A percentile compares a stretch with the other conserved stretches of the same genome.
phyloP scores from a whole-genome alignment of 2,113 vertebrate genomes.

The Carassius gibelio region DNA sequence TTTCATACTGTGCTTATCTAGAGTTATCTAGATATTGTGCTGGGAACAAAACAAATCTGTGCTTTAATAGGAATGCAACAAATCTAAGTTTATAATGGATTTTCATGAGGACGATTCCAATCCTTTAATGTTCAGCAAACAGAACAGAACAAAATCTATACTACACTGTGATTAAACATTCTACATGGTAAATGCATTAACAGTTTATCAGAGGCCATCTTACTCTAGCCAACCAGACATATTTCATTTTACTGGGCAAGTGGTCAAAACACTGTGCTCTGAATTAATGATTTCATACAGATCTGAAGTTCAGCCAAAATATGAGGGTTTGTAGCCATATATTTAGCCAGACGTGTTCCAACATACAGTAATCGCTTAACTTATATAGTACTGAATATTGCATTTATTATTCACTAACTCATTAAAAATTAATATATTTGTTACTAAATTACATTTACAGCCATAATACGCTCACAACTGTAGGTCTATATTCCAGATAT shows the following conservation, averaged over 20 bases:
- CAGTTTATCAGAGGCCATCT: neutral
- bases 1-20: neutral
- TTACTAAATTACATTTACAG: neutral
- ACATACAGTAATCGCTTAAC: neutral
- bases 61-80: neutral
- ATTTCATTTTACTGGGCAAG: slow-evolving; percentile 4
- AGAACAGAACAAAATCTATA: neutral
- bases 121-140: neutral
- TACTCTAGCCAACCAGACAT: slow-evolving; percentile 6
- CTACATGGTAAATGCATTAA: neutral
- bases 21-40: neutral
- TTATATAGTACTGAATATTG: neutral
- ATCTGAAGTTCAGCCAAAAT: slow-evolving; percentile 15
- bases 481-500: neutral
- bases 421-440: neutral
- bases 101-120: neutral
- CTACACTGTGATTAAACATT: neutral
- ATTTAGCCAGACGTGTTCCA: neutral
- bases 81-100: neutral
- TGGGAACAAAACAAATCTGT: neutral
- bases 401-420: neutral
- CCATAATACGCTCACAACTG: neutral
- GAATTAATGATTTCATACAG: slow-evolving; percentile 13
- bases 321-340: neutral
- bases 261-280: slow-evolving; percentile 10